A percentile compares a stretch with the other conserved stretches of the same genome.
Conservation (phyloP, 2,888 invertebrate genomes). For the Conchocele bisecta region DNA sequence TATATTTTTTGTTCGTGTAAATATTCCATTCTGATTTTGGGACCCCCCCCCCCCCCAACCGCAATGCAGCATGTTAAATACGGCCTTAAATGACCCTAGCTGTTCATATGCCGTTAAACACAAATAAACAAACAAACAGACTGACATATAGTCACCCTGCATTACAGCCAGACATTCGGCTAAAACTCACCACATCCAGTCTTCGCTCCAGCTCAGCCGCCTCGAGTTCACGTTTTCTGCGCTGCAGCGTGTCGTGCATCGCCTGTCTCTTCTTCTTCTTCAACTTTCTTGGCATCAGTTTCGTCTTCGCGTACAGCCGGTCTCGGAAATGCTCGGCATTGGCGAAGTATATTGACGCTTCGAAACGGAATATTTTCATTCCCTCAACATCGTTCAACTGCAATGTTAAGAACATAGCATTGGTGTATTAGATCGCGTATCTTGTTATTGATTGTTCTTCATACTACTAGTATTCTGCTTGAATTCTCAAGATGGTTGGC, state of each 20-base stretch:
- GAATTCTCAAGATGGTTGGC: too few species aligned
- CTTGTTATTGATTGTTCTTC: too few species aligned
- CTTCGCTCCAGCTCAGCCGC: constrained; percentile 53
- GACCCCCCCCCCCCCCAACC: too few species aligned
- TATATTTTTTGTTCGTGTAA: too few species aligned
- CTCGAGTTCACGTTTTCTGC: constrained; percentile 58
- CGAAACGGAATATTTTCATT: constrained; percentile 84
- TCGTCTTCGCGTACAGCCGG: constrained; percentile 76
- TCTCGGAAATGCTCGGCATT: constrained; percentile 83
- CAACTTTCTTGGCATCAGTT: constrained; percentile 73
- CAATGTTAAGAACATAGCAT: not conserved
- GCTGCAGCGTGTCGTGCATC: constrained; percentile 56
- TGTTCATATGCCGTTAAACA: too few species aligned
- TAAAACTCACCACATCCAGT: constrained; percentile 30
- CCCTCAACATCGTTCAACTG: constrained; percentile 80
- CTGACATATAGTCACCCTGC: too few species aligned
- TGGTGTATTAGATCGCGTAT: not conserved
- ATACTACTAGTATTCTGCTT: too few species aligned
- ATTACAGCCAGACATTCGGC: too few species aligned
- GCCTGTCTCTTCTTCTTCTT: constrained; percentile 63
- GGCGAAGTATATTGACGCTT: constrained; percentile 83
- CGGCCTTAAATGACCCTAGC: too few species aligned
- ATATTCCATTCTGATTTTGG: too few species aligned
- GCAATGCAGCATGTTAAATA: too few species aligned
- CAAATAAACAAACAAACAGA: too few species aligned